A percentile compares a stretch with the other conserved stretches of the same genome.
These are phyloP conservation scores for Halcyon chelicuti DNA, from an alignment of 2,797 vertebrate species.

Conservation along the genomic window DNA sequence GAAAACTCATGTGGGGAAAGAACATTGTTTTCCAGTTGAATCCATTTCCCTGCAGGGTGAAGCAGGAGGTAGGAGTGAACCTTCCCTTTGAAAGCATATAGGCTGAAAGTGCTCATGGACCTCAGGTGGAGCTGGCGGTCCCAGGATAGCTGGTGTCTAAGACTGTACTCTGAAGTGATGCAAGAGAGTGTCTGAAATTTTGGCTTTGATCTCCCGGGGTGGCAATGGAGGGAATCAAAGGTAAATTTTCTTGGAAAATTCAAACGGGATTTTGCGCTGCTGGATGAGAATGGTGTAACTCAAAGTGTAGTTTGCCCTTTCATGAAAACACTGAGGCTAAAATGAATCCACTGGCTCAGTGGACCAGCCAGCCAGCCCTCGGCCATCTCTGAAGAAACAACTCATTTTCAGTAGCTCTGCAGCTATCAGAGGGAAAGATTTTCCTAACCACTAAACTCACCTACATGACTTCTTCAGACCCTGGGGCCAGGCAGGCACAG, in stretches of 20 bases:
- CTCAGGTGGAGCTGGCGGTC: neutral
- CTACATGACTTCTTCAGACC: neutral
- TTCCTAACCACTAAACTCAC: neutral
- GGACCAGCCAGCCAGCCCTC: neutral
- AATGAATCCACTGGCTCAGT: rapidly evolving
- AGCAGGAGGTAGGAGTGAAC: neutral
- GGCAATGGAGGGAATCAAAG: neutral
- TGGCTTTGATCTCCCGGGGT: rapidly evolving
- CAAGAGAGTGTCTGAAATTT: neutral
- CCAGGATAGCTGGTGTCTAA: neutral
- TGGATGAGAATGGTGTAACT: neutral
- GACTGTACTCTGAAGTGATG: neutral
- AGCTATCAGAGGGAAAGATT: neutral
- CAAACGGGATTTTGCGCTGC: neutral
- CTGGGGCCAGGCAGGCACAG: neutral
- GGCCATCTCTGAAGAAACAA: neutral
- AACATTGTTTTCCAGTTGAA: neutral
- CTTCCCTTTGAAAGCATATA: rapidly evolving
- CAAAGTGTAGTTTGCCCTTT: neutral
- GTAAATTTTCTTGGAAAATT: neutral
- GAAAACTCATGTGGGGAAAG: neutral
- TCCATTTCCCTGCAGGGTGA: neutral
- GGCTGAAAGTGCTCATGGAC: neutral
- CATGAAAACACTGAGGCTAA: neutral
- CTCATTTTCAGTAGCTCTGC: neutral